Evolutionary conservation across 1,140 invertebrate species (phyloP).

Genomic region (Antheraea mylitta): DNA sequence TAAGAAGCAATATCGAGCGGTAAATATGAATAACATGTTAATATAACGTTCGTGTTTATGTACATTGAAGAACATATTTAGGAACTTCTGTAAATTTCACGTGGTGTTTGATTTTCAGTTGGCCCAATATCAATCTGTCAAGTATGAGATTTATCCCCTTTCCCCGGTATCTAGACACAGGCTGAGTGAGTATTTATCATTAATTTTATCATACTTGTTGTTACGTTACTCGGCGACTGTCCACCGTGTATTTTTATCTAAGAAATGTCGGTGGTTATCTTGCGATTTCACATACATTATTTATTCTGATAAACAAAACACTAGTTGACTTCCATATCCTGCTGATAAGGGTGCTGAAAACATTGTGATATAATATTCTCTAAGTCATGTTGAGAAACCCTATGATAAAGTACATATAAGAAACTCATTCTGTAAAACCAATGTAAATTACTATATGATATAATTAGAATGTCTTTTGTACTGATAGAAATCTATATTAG

Average conservation of each 20-base stretch:
- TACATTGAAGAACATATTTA: not conserved
- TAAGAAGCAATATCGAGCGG: constrained; percentile 96
- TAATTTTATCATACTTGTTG: not conserved
- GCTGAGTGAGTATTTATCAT: constrained; percentile 88
- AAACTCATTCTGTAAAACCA: too few species aligned
- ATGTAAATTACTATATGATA: too few species aligned
- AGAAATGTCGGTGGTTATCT: constrained; percentile 7
- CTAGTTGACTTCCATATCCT: not conserved
- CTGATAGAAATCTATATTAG: too few species aligned
- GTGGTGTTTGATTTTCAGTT: constrained; percentile 86
- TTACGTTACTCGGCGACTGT: not conserved
- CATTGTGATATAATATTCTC: not conserved
- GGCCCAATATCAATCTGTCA: constrained; percentile 98
- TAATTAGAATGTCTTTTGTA: too few species aligned
- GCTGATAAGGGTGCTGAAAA: not conserved
- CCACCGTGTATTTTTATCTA: constrained; percentile 11
- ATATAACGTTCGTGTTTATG: not conserved
- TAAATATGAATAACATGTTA: constrained; percentile 77
- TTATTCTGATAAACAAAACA: not conserved
- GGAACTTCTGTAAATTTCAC: constrained; percentile 55
- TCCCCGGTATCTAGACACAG: constrained; percentile 97
- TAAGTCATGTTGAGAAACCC: too few species aligned
- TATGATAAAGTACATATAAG: too few species aligned
- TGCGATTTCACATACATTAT: not conserved
- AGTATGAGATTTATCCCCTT: constrained; percentile 97